Percentiles rank a stretch among this genome's conserved stretches.
These are phyloP conservation scores for Leucoma salicis DNA, from an alignment of 2,888 invertebrate species.

Conservation along the genomic window DNA sequence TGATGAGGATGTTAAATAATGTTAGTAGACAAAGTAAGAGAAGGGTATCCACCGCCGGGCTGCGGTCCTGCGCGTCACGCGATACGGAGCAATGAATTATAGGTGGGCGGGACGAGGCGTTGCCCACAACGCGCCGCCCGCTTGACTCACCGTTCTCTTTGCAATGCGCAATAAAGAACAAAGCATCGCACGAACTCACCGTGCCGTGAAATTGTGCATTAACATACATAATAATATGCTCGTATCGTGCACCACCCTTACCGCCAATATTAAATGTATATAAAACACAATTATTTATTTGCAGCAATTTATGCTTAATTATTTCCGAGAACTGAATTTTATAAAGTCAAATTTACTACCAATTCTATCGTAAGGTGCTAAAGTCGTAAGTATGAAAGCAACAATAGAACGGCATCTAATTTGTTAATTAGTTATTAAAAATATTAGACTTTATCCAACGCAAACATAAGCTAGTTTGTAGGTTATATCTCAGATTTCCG, in stretches of 20 bases:
- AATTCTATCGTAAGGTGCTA: too few species aligned
- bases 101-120: constrained; percentile 33
- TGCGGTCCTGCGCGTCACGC: constrained; percentile 7
- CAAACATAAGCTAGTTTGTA: too few species aligned
- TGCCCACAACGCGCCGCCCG: constrained; percentile 26
- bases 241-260: constrained; percentile 26
- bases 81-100: constrained; percentile 16
- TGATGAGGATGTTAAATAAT: neutral
- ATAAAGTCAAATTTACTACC: neutral
- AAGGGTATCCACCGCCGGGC: neutral
- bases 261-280: constrained; percentile 19
- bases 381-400: too few species aligned
- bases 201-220: constrained; percentile 44
- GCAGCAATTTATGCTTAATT: constrained; percentile 10
- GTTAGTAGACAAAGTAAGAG: neutral
- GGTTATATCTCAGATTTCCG: too few species aligned
- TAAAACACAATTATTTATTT: constrained; percentile 11
- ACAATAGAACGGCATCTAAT: too few species aligned
- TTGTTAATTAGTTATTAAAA: too few species aligned
- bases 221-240: constrained; percentile 41
- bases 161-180: constrained; percentile 31
- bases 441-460: too few species aligned
- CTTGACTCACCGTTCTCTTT: constrained; percentile 33
- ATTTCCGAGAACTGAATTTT: constrained; percentile 9
- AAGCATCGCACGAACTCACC: constrained; percentile 38